phyloP scores from a whole-genome alignment of 2,888 invertebrate genomes.

The Platycheirus albimanus region DNA sequence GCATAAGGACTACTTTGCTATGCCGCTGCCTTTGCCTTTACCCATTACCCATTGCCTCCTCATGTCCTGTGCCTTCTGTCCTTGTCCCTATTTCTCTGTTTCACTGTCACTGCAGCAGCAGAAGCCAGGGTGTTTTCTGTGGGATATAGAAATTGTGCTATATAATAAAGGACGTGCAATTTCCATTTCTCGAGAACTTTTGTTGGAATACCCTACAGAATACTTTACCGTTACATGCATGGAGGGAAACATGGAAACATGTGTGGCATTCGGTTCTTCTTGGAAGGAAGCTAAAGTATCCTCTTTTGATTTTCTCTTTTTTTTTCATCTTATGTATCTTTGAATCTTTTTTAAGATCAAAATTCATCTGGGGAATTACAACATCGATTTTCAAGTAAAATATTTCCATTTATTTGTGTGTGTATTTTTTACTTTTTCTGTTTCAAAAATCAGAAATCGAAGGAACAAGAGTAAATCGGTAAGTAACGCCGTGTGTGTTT shows the following conservation, averaged over 20 bases:
- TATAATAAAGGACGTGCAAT: constrained; percentile 43
- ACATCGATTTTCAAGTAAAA: constrained; percentile 41
- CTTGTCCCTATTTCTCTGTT: constrained; percentile 8
- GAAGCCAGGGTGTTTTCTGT: background rate
- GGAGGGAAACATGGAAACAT: constrained; percentile 17
- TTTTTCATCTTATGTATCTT: background rate
- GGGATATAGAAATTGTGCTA: constrained; percentile 41
- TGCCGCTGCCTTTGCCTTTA: no score
- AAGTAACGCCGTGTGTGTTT: constrained; percentile 41
- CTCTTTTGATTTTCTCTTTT: constrained; percentile 14
- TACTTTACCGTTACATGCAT: background rate
- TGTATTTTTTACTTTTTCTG: background rate
- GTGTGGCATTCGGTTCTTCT: constrained; percentile 49
- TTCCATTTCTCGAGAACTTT: constrained; percentile 53
- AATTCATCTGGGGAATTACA: constrained; percentile 45
- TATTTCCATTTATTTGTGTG: no score
- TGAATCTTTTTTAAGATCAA: constrained; percentile 27
- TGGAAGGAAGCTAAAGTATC: constrained; percentile 40
- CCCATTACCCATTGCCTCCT: no score
- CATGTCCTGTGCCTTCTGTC: background rate
- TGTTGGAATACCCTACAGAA: constrained; percentile 32
- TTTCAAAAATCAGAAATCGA: background rate
- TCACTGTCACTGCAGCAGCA: constrained; percentile 21
- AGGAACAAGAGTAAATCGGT: background rate
- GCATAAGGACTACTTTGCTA: constrained; percentile 50